Percentiles rank a stretch among this genome's conserved stretches.
These are phyloP conservation scores for Porites rus DNA, from an alignment of 92 coral and sea anemone species.

Conservation along the genomic window DNA sequence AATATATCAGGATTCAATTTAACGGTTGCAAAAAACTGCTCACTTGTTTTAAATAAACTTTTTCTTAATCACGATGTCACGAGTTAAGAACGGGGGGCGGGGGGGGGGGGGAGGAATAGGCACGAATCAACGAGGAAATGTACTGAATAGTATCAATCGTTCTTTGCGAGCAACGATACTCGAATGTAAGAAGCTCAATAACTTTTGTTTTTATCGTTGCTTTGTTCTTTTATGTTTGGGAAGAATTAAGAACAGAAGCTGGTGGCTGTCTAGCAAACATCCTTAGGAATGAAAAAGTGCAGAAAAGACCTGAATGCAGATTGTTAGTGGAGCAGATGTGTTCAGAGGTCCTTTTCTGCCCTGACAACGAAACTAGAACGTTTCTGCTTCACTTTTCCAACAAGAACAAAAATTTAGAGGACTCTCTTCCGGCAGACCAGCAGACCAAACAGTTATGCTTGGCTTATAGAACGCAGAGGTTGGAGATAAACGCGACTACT, in stretches of 20 bases:
- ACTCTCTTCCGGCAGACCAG: slow-evolving; percentile 1
- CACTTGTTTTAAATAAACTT: too few species aligned
- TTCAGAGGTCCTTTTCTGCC: slow-evolving; percentile 20
- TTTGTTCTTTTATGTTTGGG: too few species aligned
- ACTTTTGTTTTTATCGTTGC: too few species aligned
- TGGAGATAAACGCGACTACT: slow-evolving; percentile 5
- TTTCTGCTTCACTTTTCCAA: neutral
- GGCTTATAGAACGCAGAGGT: slow-evolving; percentile 15
- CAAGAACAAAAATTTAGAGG: neutral
- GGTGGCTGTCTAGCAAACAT: slow-evolving; percentile 16
- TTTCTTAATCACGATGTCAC: too few species aligned
- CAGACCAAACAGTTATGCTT: slow-evolving; percentile 8
- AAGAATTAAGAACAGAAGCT: slow-evolving; percentile 23
- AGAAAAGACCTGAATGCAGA: slow-evolving; percentile 32
- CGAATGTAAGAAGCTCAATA: too few species aligned
- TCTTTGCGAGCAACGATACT: too few species aligned
- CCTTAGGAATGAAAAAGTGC: slow-evolving; percentile 10
- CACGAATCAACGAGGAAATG: too few species aligned
- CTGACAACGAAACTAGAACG: slow-evolving; percentile 14
- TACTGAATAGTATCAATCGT: too few species aligned
- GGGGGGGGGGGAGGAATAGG: too few species aligned
- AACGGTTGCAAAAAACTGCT: too few species aligned
- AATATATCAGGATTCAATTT: too few species aligned
- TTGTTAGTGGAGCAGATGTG: neutral
- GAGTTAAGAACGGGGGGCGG: too few species aligned